Evolutionary conservation across 1,140 invertebrate genomes (phyloP), one percentile per base, ranked within the genome.

Genomic region (Oncopodura yosiiana): DNA sequence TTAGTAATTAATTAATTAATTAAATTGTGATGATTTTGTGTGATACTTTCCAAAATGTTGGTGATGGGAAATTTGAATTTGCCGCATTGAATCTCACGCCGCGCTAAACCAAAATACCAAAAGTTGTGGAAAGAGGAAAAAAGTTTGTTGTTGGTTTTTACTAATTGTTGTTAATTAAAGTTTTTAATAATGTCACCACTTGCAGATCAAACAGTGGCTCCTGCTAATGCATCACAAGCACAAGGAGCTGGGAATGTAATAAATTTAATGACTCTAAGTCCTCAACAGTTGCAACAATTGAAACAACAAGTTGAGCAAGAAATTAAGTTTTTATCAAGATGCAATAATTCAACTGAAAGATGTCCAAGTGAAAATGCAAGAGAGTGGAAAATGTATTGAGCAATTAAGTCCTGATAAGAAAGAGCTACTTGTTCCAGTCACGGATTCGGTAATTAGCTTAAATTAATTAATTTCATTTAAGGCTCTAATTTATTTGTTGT

Each of bases 271-370:
- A 49, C 43, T 0, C 32, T 64, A 19, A 56, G 19, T 19, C 56
- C 57, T 19, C 49, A 27, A 12, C 60, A 64, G 36, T 34, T 64
- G 9, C 49, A 56, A 19, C 56, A 61, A 27, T 26, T 92, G 12
- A 89, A 87, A 70, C 82, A 89, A 61, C 86, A 91, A 75, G 74
- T 93, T 48, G 87, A 93, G 68, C 80, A 86, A 84, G 91, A 94
- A 70, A 74, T 96, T 21, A 77, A 77, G n/a, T 65, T 77, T 92
- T 16, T 87, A 92, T 69, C 83, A 88, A 74, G 84, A 87, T 56
- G 94, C 91, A 0, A 69, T 94, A 37, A 82, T 86, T 65, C 87
- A 85, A 12, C 73, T 94, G 43, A 92, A 94, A 75, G 78, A 87
- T 62, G 90, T 89, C 5, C 90, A 94, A 71, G 78, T 74, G 11